phyloP scores from a whole-genome alignment of 2,113 vertebrate genomes.

The Ailurus styani region DNA sequence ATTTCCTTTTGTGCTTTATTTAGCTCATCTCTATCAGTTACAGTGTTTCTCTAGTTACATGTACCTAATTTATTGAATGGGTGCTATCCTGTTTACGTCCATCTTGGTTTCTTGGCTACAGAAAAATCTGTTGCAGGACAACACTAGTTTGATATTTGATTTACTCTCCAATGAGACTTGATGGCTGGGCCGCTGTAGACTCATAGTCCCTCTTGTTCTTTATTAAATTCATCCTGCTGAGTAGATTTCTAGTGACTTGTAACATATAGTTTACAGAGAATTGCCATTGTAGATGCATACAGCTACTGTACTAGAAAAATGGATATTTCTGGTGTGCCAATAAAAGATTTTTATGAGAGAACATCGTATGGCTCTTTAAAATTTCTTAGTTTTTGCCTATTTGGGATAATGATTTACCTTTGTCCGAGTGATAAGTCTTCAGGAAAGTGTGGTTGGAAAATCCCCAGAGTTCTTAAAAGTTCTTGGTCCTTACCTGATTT shows the following conservation, averaged over 20 bases:
- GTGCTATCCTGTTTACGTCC: conserved; percentile 80
- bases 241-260: conserved; percentile 83
- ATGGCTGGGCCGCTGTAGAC: conserved; percentile 82
- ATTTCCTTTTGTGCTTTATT: conserved; percentile 61
- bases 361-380: conserved; percentile 5
- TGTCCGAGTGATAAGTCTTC: not conserved
- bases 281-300: conserved; percentile 77
- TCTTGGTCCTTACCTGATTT: rapidly evolving
- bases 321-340: conserved; percentile 87
- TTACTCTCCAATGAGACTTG: conserved; percentile 72
- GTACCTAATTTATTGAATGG: conserved; percentile 84
- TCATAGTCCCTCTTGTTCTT: conserved; percentile 73
- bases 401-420: not conserved
- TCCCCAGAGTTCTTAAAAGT: not conserved
- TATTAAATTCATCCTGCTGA: conserved; percentile 80
- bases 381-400: not conserved
- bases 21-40: conserved; percentile 46
- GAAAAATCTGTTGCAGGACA: conserved; percentile 81
- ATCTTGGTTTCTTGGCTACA: conserved; percentile 68
- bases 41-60: conserved; percentile 64
- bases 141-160: conserved; percentile 76
- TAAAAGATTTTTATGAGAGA: conserved; percentile 85
- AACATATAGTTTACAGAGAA: conserved; percentile 72
- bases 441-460: not conserved
- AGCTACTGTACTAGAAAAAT: conserved; percentile 76